Conservation (phyloP, 1,140 invertebrate genomes). For the Eubasilissa regina region DNA sequence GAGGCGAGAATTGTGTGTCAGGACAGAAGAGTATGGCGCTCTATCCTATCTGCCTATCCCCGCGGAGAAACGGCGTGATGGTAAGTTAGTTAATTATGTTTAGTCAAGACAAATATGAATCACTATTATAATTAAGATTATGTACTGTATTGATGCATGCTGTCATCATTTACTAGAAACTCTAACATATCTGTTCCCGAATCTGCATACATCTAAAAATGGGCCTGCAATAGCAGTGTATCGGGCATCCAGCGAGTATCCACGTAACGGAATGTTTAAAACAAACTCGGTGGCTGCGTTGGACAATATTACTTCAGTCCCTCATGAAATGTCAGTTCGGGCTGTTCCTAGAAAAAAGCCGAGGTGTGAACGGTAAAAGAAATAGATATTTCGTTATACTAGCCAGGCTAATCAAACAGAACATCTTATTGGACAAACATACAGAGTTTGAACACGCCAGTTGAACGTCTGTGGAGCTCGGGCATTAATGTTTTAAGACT, state of each 20-base stretch:
- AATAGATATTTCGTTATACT: constrained; percentile 2
- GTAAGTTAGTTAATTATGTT: no score
- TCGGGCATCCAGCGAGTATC: neutral
- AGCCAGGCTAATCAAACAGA: neutral
- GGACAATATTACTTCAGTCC: neutral
- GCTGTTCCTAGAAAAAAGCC: constrained; percentile 11
- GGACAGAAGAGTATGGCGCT: no score
- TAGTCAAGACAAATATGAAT: no score
- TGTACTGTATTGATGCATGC: no score
- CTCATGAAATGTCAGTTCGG: neutral
- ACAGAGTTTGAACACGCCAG: constrained; percentile 1
- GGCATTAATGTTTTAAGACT: constrained; percentile 50
- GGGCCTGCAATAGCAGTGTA: no score
- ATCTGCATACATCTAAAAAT: no score
- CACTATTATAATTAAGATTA: no score
- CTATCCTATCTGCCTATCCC: no score
- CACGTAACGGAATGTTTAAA: constrained; percentile 14
- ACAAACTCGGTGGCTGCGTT: constrained; percentile 9
- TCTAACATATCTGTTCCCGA: no score
- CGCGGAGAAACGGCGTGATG: no score
- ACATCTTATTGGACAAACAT: constrained; percentile 6
- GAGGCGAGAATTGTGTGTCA: no score
- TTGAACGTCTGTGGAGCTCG: neutral
- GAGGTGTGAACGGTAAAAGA: constrained; percentile 17
- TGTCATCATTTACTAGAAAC: no score